Base-by-base conservation (phyloP, 2,113 vertebrate species). In the Scomber scombrus region DNA sequence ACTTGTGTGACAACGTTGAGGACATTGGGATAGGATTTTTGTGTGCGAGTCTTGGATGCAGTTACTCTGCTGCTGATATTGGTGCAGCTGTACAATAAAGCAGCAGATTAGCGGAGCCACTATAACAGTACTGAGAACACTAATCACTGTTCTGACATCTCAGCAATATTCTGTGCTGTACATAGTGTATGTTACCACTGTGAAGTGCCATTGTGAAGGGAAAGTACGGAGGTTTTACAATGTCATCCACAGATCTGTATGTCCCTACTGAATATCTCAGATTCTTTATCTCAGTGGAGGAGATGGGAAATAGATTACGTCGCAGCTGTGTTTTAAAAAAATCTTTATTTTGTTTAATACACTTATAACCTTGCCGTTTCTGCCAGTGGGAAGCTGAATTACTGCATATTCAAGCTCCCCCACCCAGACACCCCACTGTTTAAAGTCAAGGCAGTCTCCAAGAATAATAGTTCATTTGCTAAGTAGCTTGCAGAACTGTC, bases 81-180 rank as follows among this genome's bases (percentile, higher is more conserved):
- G 60, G 75, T 84, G 72, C 83, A 78, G 83, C 76, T 76, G 75
- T 83, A 85, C 82, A 75, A 78, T 76, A 88, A 86, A 85, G 82
- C 85, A 74, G 72, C 71, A 76, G 82, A 85, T 84, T 81, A 89
- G 64, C 56, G 14, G 52, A 81, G 81, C 78, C 18, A 74, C 80
- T 77, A 51, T 64, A 78, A 78, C 72, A 62, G 67, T 46, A 66
- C 51, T 47, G 47, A 82, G 63, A 79, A 62, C 77, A 82, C 65
- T 63, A 60, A 80, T 85, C 54, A 71, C 67, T 60, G 68, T 43
- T 57, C 74, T 84, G 81, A 80, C 80, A 73, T 83, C 74, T 64
- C 66, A 76, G 71, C 67, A 84, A 70, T 65, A 78, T 71, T 71
- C 31, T 75, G 52, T 69, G 50, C 71, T 60, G 55, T 69, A 69